Evolutionary conservation across 2,797 vertebrate species (phyloP).

Genomic region (Pelodytes ibericus): DNA sequence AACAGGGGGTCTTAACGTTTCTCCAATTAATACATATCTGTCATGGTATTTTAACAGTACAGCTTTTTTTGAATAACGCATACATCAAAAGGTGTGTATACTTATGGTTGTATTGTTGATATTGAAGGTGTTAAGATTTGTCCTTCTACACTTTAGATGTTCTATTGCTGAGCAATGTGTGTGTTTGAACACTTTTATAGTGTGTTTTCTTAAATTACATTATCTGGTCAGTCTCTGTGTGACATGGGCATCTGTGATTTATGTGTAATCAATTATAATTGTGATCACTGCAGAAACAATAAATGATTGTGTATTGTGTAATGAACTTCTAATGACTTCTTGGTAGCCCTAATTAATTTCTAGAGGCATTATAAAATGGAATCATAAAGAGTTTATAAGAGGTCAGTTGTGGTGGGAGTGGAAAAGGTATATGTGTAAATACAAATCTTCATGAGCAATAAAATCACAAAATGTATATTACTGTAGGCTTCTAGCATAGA

Average conservation of each 20-base stretch:
- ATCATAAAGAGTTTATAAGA: slow-evolving; percentile 20
- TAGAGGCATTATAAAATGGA: slow-evolving; percentile 21
- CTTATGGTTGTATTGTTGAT: too few species aligned
- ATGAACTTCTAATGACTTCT: slow-evolving; percentile 32
- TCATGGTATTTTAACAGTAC: too few species aligned
- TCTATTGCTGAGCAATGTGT: too few species aligned
- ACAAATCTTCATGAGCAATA: slow-evolving; percentile 2
- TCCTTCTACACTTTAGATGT: neutral
- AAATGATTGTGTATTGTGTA: neutral
- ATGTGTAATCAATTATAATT: slow-evolving; percentile 6
- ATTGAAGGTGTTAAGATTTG: too few species aligned
- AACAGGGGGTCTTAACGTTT: too few species aligned
- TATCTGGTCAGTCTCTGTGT: neutral
- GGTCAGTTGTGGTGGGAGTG: slow-evolving; percentile 17
- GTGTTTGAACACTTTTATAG: too few species aligned
- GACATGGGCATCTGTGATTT: neutral
- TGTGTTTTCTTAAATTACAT: too few species aligned
- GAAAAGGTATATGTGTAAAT: neutral
- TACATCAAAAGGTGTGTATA: too few species aligned
- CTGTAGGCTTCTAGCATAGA: too few species aligned
- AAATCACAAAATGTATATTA: neutral
- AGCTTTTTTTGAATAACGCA: too few species aligned
- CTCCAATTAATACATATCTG: too few species aligned
- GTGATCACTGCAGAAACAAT: slow-evolving; percentile 1
- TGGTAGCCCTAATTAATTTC: slow-evolving; percentile 29